phyloP scores from a whole-genome alignment of 1,140 invertebrate species.

The Acromyrmex charruanus region DNA sequence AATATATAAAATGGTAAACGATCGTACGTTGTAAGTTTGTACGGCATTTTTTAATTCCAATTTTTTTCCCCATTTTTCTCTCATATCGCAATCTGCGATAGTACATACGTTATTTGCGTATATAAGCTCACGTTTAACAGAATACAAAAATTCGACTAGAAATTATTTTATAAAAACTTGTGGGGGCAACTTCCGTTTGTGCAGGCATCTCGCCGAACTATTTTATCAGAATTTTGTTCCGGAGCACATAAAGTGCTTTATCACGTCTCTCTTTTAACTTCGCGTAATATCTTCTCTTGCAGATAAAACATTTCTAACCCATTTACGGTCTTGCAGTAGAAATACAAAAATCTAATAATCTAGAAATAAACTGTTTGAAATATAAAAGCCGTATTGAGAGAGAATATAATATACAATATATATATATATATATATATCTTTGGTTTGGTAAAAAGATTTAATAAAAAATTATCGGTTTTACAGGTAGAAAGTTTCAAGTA shows the following conservation, averaged over 20 bases:
- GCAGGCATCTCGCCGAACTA: slow-evolving; percentile 11
- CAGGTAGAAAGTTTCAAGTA: slow-evolving; percentile 25
- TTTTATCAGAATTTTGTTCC: slow-evolving; percentile 39
- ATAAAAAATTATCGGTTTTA: slow-evolving; percentile 25
- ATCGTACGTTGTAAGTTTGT: not conserved
- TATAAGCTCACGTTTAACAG: not conserved
- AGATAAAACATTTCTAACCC: slow-evolving; percentile 10
- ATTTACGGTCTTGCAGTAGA: slow-evolving; percentile 17
- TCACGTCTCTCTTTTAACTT: not conserved
- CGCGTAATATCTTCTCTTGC: slow-evolving; percentile 9
- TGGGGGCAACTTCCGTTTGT: not conserved
- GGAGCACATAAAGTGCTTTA: slow-evolving; percentile 5
- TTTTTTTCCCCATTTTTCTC: not conserved
- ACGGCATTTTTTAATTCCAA: not conserved
- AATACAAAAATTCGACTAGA: not conserved
- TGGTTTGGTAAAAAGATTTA: slow-evolving; percentile 11
- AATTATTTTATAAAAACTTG: slow-evolving; percentile 13
- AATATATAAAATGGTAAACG: not conserved
- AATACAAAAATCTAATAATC: slow-evolving; percentile 25
- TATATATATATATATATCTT: not conserved
- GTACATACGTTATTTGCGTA: not conserved
- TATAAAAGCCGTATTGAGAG: not conserved
- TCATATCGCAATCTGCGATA: slow-evolving; percentile 5
- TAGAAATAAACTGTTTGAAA: slow-evolving; percentile 37
- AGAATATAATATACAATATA: not conserved